Conservation (phyloP, 1,140 invertebrate species). For the Orchesella cincta region DNA sequence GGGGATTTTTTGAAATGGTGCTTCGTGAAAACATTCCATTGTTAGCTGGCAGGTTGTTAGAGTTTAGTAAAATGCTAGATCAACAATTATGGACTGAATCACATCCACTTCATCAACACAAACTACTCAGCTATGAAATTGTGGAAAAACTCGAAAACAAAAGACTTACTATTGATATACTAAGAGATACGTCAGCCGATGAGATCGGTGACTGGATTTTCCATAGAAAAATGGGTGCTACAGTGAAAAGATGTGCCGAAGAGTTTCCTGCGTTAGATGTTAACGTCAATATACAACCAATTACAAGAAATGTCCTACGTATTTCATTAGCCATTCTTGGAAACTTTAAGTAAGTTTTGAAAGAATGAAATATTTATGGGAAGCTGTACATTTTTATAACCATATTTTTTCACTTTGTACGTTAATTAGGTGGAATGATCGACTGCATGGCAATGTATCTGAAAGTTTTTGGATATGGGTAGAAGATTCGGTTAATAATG, state of each 20-base stretch:
- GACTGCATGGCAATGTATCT: slow-evolving; percentile 79
- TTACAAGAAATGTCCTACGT: slow-evolving; percentile 27
- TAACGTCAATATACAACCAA: slow-evolving; percentile 81
- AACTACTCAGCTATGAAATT: slow-evolving; percentile 72
- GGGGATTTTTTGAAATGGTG: slow-evolving; percentile 93
- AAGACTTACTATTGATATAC: slow-evolving; percentile 70
- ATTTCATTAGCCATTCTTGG: slow-evolving; percentile 7
- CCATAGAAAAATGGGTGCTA: slow-evolving; percentile 72
- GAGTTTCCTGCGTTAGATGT: slow-evolving; percentile 83
- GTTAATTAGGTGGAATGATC: slow-evolving; percentile 90
- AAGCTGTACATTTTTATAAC: too few species aligned
- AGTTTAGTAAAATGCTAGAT: slow-evolving; percentile 87
- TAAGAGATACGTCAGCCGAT: slow-evolving; percentile 81
- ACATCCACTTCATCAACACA: slow-evolving; percentile 84
- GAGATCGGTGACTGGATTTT: slow-evolving; percentile 78
- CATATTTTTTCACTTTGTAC: too few species aligned
- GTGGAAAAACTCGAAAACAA: slow-evolving; percentile 79
- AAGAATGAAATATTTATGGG: slow-evolving; percentile 29
- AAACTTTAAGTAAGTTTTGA: slow-evolving; percentile 26
- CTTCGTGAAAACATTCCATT: slow-evolving; percentile 85
- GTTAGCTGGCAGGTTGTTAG: slow-evolving; percentile 77
- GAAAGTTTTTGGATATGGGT: slow-evolving; percentile 98
- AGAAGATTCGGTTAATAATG: slow-evolving; percentile 89
- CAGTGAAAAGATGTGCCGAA: slow-evolving; percentile 80
- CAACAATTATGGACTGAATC: slow-evolving; percentile 84